These are phyloP conservation scores for Aelia acuminata DNA, from an alignment of 2,888 invertebrate genomes.

Conservation along the genomic window DNA sequence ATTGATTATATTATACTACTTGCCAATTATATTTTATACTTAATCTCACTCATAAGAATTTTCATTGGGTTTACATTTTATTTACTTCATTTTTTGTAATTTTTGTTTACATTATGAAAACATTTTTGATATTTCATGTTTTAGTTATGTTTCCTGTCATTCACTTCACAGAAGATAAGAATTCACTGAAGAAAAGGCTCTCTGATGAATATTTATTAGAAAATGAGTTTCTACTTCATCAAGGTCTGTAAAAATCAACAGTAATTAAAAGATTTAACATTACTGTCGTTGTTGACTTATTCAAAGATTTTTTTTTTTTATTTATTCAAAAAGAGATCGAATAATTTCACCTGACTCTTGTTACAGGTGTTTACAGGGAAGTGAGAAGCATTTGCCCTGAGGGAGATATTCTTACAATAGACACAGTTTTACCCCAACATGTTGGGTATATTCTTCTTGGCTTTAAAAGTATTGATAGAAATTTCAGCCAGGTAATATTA, in stretches of 20 bases:
- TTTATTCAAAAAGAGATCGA: neutral
- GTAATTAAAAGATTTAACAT: no score
- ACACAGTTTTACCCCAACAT: constrained; percentile 62
- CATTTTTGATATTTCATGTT: neutral
- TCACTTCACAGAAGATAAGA: constrained; percentile 67
- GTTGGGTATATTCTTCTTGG: constrained; percentile 68
- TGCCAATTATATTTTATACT: no score
- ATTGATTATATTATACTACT: no score
- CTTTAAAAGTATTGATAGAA: constrained; percentile 69
- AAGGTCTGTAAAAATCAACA: constrained; percentile 65
- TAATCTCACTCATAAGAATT: no score
- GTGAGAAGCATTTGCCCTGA: constrained; percentile 68
- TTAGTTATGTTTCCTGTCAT: constrained; percentile 69
- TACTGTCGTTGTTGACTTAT: no score
- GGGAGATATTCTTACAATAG: constrained; percentile 66
- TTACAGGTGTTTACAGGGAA: constrained; percentile 69
- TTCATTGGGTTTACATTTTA: no score
- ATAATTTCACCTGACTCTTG: neutral
- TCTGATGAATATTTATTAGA: constrained; percentile 66
- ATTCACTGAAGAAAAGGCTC: constrained; percentile 65
- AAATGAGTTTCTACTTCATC: constrained; percentile 66
- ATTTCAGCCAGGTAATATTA: constrained; percentile 67
- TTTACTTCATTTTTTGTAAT: no score
- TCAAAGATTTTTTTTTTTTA: no score
- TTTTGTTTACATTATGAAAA: no score